phyloP scores from a whole-genome alignment of 2,888 invertebrate species.

The Polydrusus pterygomalis region DNA sequence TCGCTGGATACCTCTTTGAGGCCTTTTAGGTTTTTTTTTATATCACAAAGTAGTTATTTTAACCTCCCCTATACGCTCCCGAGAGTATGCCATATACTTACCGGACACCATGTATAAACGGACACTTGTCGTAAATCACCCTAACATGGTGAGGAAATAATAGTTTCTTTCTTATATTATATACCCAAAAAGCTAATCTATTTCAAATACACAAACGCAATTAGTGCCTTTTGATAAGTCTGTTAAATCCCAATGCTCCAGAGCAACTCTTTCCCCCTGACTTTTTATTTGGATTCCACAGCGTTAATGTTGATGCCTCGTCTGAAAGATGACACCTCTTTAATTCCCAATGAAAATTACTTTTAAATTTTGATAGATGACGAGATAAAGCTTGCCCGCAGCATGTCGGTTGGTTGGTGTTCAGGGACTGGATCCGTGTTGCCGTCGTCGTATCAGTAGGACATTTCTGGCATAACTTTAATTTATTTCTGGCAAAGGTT shows the following conservation, averaged over 20 bases:
- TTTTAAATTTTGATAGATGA: slow-evolving; percentile 70
- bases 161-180: no score
- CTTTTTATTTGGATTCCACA: slow-evolving; percentile 67
- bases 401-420: slow-evolving; percentile 39
- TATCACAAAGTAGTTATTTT: no score
- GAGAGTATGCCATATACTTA: no score
- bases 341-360: slow-evolving; percentile 71
- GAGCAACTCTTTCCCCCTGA: slow-evolving; percentile 59
- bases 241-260: slow-evolving; percentile 55
- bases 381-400: slow-evolving; percentile 61
- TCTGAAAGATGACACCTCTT: slow-evolving; percentile 70
- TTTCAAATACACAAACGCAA: not conserved
- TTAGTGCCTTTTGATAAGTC: slow-evolving; percentile 34
- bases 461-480: no score
- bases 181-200: not conserved
- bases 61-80: no score
- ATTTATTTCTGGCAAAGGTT: no score
- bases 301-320: slow-evolving; percentile 63
- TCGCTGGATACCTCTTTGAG: no score
- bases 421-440: not conserved
- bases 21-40: no score
- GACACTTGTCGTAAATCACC: no score
- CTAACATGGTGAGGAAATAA: no score
- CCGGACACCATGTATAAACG: no score
- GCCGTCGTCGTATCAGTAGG: no score